A percentile compares a stretch with the other conserved stretches of the same genome.
These are phyloP conservation scores for Acrocephalus arundinaceus DNA, from an alignment of 2,113 vertebrate genomes.

Conservation along the genomic window DNA sequence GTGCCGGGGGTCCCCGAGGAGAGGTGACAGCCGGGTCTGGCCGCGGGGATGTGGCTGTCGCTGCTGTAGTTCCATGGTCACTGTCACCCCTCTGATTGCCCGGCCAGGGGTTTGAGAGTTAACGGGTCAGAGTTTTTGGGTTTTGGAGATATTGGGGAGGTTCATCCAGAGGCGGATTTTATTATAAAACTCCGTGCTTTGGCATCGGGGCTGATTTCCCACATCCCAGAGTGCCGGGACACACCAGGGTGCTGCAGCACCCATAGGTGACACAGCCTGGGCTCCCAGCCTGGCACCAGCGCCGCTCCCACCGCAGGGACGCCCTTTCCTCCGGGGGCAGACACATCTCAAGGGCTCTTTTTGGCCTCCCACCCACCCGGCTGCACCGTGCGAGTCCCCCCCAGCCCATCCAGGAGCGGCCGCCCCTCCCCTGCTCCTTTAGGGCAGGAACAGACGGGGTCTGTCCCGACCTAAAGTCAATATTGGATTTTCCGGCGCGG, in stretches of 20 bases:
- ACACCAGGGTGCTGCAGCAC: background rate
- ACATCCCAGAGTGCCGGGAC: rapidly evolving
- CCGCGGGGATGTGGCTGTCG: background rate
- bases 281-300: background rate
- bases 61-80: rapidly evolving
- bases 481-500: conserved; percentile 63
- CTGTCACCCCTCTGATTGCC: rapidly evolving
- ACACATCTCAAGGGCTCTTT: background rate
- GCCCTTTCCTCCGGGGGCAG: background rate
- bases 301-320: background rate
- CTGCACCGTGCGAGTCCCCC: rapidly evolving
- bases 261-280: rapidly evolving
- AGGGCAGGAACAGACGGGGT: conserved; percentile 41
- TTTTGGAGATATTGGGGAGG: no score
- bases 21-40: background rate
- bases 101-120: background rate
- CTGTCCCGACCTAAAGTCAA: conserved; percentile 50
- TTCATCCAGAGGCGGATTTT: background rate
- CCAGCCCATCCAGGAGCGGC: background rate
- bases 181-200: background rate
- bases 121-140: no score
- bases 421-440: background rate
- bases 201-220: background rate
- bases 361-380: rapidly evolving
- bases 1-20: background rate